These are phyloP conservation scores for Hydropotes inermis DNA, from an alignment of 2,113 vertebrate genomes.

Conservation along the genomic window DNA sequence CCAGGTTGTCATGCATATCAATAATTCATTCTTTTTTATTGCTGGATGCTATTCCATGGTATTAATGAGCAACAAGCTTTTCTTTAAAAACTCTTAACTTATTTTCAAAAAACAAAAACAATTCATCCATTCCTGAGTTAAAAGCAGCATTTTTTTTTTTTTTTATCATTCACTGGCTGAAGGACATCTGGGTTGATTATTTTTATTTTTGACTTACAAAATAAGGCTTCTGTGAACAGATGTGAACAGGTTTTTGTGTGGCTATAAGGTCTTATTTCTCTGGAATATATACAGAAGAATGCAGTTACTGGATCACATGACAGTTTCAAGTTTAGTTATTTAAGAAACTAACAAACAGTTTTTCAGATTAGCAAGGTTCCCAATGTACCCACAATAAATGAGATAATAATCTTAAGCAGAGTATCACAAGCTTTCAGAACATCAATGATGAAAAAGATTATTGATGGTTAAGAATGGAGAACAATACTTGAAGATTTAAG, in stretches of 20 bases:
- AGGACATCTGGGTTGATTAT: neutral
- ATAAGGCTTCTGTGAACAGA: neutral
- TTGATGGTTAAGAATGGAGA: neutral
- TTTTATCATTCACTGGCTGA: neutral
- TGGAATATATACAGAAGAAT: neutral
- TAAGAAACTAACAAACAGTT: neutral
- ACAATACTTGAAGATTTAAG: neutral
- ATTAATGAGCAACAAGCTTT: neutral
- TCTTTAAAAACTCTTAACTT: neutral
- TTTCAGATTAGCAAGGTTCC: neutral
- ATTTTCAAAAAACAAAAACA: neutral
- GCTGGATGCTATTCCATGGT: neutral
- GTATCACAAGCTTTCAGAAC: neutral
- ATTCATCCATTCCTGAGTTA: neutral
- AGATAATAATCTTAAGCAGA: neutral
- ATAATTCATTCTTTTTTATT: neutral
- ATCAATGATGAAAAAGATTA: neutral
- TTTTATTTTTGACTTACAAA: neutral
- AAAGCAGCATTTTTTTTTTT: neutral
- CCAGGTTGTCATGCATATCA: neutral
- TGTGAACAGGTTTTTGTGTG: neutral
- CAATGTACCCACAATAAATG: neutral
- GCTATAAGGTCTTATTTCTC: neutral
- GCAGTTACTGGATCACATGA: neutral
- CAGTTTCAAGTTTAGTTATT: neutral